Evolutionary conservation across 2,113 vertebrate species (phyloP), one percentile per base, ranked within the genome.

Genomic region (Takifugu bimaculatus): DNA sequence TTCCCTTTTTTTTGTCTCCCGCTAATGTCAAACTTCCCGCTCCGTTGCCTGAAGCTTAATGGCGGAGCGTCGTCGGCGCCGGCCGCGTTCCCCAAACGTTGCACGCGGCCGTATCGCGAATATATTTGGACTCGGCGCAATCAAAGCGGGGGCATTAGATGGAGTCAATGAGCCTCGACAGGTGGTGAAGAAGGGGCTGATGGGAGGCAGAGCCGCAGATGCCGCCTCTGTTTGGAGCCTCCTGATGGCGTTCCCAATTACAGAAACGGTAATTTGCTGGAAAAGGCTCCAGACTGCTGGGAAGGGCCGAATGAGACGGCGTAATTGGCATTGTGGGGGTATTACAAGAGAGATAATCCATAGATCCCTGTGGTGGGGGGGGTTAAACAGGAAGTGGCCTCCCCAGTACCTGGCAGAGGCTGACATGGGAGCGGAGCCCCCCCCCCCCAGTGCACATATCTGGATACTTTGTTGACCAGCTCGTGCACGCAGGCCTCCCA

Each of bases 241-340:
- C 6, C 73, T 65, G 72, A 83, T 79, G 70, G 65, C 64, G 80
- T 85, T 79, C 84, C 75, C 75, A 82, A 85, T 85, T 79, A 84
- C 77, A 82, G 78, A 80, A 85, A 75, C 70, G 15, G 70, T 84
- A 80, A 87, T 88, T 88, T 87, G 74, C 68, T 56, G 51, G 69
- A 77, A 78, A 80, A 59, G 61, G 68, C 76, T 75, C 64, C 74
- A 72, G 68, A 77, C 82, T 79, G 76, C 74, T 45, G 54, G 70
- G 60, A 71, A 79, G 69, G 63, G 50, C 53, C 56, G 57, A 75
- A 74, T 70, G 56, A 54, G 60, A 60, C 42, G 12, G 60, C 63
- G 60, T 78, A 73, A 74, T 85, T 43, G 57, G 35, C 28, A 49
- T 51, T 29, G 54, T 3, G 47, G 62, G 2, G 50, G 43, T n/a